Base-by-base conservation (phyloP, 2,888 invertebrate species). In the Macrophya alboannulata region DNA sequence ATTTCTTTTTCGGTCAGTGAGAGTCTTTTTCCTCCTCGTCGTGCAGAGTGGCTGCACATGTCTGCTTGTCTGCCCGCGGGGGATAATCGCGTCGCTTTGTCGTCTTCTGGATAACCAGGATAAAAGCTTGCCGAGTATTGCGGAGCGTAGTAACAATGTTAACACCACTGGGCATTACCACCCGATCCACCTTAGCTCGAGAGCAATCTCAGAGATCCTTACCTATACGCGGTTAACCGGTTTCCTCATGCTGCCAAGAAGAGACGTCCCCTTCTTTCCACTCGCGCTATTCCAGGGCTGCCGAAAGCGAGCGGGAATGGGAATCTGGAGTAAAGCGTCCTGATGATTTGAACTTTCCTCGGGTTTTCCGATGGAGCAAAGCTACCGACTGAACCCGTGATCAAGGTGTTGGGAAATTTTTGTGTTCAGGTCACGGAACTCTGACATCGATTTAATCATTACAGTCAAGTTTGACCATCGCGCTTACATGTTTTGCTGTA, bases 91-190 rank as follows among this genome's bases (percentile, higher is more conserved):
- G 68, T 68, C 37, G 68, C 37, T 68, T 68, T 31, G 37, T 68
- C 37, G 37, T 74, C 72, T 21, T 10, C 21, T 17, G n/a, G 45
- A 21, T 4, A 72, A 72, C 9, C n/a, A 3, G 40, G 8, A 17
- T 43, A 10, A 74, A 74, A 45, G 45, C 43, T 45, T 21, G n/a
- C 21, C 8, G 21, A 21, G 25, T n/a, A 45, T n/a, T 68, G 21
- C 12, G 10, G 45, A 74, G 25, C 48, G 21, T 59, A 40, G 74
- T 37, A 84, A 76, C 84, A 72, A 84, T 84, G 84, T 84, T 84
- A 84, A 84, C 84, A 84, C 59, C 84, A 43, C 76, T 40, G 37
- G 31, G 77, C 77, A 77, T 77, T 37, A 77, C 77, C 77, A 31
- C 74, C 74, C 74, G 74, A 74, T 74, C 74, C 48, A 74, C 43